Evolutionary conservation across 2,113 vertebrate genomes (phyloP).

Genomic region (Struthio camelus): DNA sequence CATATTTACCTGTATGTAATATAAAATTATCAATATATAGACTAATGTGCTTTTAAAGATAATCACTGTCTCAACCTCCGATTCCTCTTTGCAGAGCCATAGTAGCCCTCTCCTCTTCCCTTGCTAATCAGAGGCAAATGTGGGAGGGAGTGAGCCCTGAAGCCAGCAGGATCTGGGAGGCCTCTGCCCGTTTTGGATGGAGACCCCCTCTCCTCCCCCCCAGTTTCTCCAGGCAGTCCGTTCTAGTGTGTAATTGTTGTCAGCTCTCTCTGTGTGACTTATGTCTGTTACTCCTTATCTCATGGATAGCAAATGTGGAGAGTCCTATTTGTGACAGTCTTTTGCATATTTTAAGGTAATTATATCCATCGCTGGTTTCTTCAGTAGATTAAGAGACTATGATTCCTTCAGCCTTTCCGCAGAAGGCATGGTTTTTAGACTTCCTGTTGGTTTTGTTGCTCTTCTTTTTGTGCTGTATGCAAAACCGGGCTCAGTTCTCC

Average conservation of each 20-base stretch:
- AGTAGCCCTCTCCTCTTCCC: neutral
- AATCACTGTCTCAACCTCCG: neutral
- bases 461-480: neutral
- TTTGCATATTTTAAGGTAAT: neutral
- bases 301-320: neutral
- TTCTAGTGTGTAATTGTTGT: neutral
- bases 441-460: neutral
- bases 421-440: neutral
- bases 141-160: neutral
- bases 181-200: neutral
- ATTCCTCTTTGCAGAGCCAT: neutral
- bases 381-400: neutral
- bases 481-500: neutral
- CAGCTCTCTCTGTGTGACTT: neutral
- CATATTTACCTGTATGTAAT: neutral
- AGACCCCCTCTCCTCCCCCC: too few relatives aligned
- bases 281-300: neutral
- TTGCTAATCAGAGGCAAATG: rapidly evolving
- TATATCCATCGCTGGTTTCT: neutral
- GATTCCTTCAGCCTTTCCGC: neutral
- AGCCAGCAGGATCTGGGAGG: neutral
- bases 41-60: neutral
- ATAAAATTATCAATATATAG: neutral
- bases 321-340: neutral
- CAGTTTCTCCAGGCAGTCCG: neutral